Base-by-base conservation (phyloP, 2,113 vertebrate genomes). In the Origma solitaria region DNA sequence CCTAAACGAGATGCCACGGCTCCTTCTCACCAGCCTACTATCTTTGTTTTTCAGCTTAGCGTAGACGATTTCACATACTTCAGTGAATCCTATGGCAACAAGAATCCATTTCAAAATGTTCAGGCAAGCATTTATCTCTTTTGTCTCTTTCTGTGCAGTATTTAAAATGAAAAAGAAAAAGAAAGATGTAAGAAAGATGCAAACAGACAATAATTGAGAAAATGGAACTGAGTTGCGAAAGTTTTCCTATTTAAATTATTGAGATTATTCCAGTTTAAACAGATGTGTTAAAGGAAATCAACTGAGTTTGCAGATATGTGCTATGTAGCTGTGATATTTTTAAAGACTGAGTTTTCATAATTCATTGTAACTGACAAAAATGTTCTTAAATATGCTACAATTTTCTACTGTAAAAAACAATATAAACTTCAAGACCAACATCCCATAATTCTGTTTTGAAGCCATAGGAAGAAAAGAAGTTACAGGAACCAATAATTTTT, bases 31-130 rank as follows among this genome's bases (percentile, higher is more conserved):
- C 88, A 85, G 18, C 35, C 30, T 86, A 31, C 54, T 93, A 2
- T 84, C 84, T 96, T 84, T 96, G 38, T 96, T 92, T 97, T 97
- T 42, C 91, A 97, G 96, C 93, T 97, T 72, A 95, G 97, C 37
- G 10, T 93, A 92, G 94, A 95, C 50, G 96, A 98, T 85, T 94
- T 96, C 96, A 97, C 92, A 11, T 89, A 96, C 93, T 76, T 97
- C 84, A 83, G 91, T 71, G 87, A 96, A 82, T 71, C 75, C 82
- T 93, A 72, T 68, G 62, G 81, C 95, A 96, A 94, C 92, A 88
- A 95, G 91, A 95, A 93, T 51, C 96, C 87, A 2, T 95, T 98
- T 91, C 86, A 89, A 84, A 97, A 97, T 89, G 31, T 98, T 87
- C 96, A 98, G 97, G 97, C 95, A 97, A 97, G 97, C 30, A 72